A percentile compares a stretch with the other conserved stretches of the same genome.
Conservation (phyloP, 2,113 vertebrate genomes). For the Epinephelus lanceolatus region DNA sequence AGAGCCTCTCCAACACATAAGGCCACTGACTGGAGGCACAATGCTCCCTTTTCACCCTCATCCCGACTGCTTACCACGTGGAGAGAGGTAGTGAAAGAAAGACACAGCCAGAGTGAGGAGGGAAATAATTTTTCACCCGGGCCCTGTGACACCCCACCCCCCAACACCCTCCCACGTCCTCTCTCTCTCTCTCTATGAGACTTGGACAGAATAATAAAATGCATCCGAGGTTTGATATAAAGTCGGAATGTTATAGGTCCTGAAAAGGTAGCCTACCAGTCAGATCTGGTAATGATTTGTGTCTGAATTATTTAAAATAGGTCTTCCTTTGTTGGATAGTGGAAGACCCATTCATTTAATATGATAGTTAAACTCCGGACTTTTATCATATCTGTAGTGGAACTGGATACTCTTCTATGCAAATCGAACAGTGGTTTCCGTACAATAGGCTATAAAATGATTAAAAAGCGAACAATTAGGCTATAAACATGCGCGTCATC, state of each 20-base stretch:
- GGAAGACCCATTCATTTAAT: neutral
- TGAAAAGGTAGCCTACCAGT: neutral
- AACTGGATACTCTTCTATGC: neutral
- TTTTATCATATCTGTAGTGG: neutral
- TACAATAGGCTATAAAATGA: conserved; percentile 5
- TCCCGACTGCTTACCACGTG: conserved; percentile 77
- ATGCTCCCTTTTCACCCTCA: conserved; percentile 78
- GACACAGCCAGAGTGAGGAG: conserved; percentile 49
- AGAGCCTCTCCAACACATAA: conserved; percentile 78
- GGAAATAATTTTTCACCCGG: conserved; percentile 59
- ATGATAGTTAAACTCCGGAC: neutral
- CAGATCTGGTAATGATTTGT: neutral
- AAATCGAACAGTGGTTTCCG: conserved; percentile 31
- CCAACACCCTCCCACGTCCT: neutral
- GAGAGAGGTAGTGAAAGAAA: conserved; percentile 69
- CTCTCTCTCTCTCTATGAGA: conserved; percentile 16
- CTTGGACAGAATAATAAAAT: conserved; percentile 63
- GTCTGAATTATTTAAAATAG: conserved; percentile 9
- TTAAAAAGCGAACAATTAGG: conserved; percentile 11
- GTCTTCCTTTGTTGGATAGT: neutral
- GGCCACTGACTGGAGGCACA: conserved; percentile 79
- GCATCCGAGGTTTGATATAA: conserved; percentile 12
- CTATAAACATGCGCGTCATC: conserved; percentile 1
- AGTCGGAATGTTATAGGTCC: conserved; percentile 2
- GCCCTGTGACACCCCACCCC: conserved; percentile 43